phyloP scores from a whole-genome alignment of 2,888 invertebrate species.

The Cerceris ruficornis region DNA sequence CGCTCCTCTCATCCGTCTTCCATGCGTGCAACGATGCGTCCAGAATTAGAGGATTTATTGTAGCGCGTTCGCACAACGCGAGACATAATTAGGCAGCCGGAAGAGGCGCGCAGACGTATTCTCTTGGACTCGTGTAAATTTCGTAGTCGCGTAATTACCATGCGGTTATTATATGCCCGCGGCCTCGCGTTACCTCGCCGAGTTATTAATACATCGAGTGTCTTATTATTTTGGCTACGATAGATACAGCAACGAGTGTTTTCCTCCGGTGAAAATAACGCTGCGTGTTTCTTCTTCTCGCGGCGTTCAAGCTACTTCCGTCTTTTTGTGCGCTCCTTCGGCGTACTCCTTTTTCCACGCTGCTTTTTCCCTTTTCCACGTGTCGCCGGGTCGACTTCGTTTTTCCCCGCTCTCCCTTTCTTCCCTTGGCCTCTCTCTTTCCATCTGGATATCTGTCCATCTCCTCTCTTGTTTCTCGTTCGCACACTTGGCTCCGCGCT shows the following conservation, averaged over 20 bases:
- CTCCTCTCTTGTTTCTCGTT: conserved; percentile 15
- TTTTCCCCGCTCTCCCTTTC: background rate
- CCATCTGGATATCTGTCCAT: conserved; percentile 14
- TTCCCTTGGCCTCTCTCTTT: background rate
- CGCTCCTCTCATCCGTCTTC: no score
- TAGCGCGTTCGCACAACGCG: background rate
- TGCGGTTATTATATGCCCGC: conserved; percentile 44
- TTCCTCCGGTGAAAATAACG: conserved; percentile 10
- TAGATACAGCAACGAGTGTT: conserved; percentile 41
- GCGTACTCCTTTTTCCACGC: background rate
- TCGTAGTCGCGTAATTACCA: conserved; percentile 40
- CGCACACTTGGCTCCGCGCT: conserved; percentile 65
- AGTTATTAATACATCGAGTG: conserved; percentile 66
- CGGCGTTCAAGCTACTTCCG: background rate
- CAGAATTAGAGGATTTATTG: no score
- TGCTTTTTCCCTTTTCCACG: background rate
- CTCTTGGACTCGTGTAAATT: conserved; percentile 22
- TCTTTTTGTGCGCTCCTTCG: conserved; percentile 2
- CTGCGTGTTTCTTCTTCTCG: conserved; percentile 5
- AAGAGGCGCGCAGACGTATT: conserved; percentile 8
- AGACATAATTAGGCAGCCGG: conserved; percentile 15
- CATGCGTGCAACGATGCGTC: no score
- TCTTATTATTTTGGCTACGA: conserved; percentile 62
- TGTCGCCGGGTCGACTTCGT: background rate
- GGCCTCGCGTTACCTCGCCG: conserved; percentile 42